phyloP scores from a whole-genome alignment of 2,888 invertebrate species.

The Plebejus melissa region DNA sequence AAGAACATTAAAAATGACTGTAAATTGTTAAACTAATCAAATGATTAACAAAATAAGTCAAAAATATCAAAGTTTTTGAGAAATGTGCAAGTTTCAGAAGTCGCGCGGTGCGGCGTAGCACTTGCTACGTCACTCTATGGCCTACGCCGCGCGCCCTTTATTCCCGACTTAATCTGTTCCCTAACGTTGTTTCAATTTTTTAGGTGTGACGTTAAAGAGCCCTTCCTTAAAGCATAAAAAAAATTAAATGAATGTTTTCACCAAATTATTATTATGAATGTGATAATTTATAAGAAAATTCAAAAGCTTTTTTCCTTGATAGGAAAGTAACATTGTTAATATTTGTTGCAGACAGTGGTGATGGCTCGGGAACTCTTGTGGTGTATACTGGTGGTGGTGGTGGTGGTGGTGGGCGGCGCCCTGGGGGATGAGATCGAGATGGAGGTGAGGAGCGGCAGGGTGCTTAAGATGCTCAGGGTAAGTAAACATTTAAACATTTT shows the following conservation, averaged over 20 bases:
- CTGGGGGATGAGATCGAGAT: constrained; percentile 50
- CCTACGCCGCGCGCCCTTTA: neutral
- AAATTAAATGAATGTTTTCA: too few relatives aligned
- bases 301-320: too few relatives aligned
- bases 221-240: too few relatives aligned
- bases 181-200: neutral
- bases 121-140: neutral
- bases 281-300: too few relatives aligned
- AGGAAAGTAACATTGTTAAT: too few relatives aligned
- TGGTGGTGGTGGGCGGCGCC: constrained; percentile 39
- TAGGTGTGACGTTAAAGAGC: too few relatives aligned
- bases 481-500: constrained; percentile 33
- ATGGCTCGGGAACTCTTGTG: constrained; percentile 42
- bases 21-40: too few relatives aligned
- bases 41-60: neutral
- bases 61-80: neutral
- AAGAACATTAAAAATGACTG: too few relatives aligned
- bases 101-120: neutral
- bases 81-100: neutral
- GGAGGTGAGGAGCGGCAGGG: constrained; percentile 44
- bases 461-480: constrained; percentile 58
- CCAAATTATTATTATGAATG: too few relatives aligned
- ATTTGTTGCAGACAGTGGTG: neutral
- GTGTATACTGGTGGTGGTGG: constrained; percentile 40
- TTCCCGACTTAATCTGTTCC: neutral